Percentiles rank a stretch among this genome's conserved stretches.
Evolutionary conservation across 2,888 invertebrate species (phyloP).

Genomic region (Pimpla rufipes): DNA sequence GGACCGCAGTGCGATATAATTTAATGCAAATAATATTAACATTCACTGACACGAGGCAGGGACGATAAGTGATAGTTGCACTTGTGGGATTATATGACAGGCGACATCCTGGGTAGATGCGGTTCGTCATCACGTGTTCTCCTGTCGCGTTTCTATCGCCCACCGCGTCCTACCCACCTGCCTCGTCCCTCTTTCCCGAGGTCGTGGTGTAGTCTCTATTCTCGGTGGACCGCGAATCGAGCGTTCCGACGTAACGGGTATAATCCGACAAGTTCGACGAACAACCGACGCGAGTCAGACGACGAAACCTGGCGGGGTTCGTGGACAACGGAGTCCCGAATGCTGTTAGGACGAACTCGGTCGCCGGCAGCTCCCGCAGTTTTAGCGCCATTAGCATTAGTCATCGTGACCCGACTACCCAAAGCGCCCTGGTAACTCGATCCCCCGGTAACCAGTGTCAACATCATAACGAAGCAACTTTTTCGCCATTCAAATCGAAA

Average conservation of each 20-base stretch:
- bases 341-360: conserved; percentile 48
- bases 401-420: conserved; percentile 67
- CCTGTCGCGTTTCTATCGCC: not conserved
- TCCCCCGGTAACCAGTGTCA: not conserved
- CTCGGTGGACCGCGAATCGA: conserved; percentile 53
- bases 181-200: not conserved
- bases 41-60: too few species aligned
- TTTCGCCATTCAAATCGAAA: conserved; percentile 6
- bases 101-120: not conserved
- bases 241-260: conserved; percentile 39
- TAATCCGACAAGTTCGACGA: conserved; percentile 60
- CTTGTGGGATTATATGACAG: not conserved
- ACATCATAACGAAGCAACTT: conserved; percentile 16
- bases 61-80: too few species aligned
- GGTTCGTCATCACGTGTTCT: not conserved
- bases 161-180: too few species aligned
- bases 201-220: conserved; percentile 20
- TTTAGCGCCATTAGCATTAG: conserved; percentile 62
- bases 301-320: not conserved
- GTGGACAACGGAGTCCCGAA: conserved; percentile 52
- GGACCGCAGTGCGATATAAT: too few species aligned
- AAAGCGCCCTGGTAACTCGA: not conserved
- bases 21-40: too few species aligned
- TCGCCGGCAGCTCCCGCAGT: conserved; percentile 20
- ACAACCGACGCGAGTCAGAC: conserved; percentile 47